Conservation (phyloP, 2,113 vertebrate genomes). For the Leptobrachium ailaonicum region DNA sequence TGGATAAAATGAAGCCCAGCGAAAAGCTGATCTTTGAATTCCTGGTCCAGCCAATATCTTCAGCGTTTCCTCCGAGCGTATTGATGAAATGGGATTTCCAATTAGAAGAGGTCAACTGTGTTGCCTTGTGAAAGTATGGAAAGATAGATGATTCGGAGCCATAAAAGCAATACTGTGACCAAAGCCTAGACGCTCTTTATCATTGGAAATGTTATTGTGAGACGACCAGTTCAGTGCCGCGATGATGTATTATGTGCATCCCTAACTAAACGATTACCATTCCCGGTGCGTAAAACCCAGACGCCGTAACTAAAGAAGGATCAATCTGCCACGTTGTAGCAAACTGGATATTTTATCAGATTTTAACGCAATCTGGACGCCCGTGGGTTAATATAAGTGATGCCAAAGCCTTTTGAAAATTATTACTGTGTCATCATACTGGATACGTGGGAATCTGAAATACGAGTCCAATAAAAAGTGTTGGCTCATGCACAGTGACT, state of each 20-base stretch:
- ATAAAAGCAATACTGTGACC: neutral
- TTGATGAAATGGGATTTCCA: constrained; percentile 9
- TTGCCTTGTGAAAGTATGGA: neutral
- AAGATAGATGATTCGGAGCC: neutral
- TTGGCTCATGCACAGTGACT: constrained; percentile 16
- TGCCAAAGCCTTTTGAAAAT: no score
- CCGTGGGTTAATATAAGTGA: no score
- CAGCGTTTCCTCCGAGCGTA: neutral
- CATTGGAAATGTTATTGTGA: neutral
- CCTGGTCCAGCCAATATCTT: neutral
- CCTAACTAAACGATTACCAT: neutral
- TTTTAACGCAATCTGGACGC: no score
- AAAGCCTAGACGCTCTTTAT: neutral
- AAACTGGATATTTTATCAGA: no score
- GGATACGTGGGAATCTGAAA: no score
- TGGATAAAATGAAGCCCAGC: neutral
- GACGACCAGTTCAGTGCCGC: neutral
- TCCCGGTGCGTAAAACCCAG: neutral
- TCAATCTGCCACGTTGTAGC: neutral
- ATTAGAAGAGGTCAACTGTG: constrained; percentile 15
- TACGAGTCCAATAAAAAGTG: no score
- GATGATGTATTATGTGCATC: neutral
- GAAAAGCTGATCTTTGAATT: constrained; percentile 17
- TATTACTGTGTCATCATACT: no score
- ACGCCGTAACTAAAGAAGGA: neutral